Evolutionary conservation across 2,113 vertebrate species (phyloP), one percentile per base, ranked within the genome.

Genomic region (Perccottus glenii): DNA sequence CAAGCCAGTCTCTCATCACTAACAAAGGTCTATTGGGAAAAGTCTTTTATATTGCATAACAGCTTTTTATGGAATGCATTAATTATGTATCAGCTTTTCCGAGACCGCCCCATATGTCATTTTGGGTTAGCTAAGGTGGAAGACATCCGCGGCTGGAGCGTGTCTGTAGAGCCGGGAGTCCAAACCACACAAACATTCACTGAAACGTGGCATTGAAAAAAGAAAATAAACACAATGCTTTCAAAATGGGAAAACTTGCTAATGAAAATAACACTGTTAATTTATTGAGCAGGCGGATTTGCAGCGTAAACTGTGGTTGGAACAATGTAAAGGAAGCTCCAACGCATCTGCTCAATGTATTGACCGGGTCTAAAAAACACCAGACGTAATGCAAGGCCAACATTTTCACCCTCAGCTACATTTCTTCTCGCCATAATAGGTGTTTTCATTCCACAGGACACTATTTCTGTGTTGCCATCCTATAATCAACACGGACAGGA

Each of bases 61-160:
- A 44, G 15, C 58, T 75, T 68, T 66, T n/a, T 52, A 42, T 40
- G 55, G 67, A 74, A 63, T 14, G 12, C 32, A 76, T 77, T 3
- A 82, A 83, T 74, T 80, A 81, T 81, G 57, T 11, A 78, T 80
- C 42, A 60, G 45, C 19, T 70, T 86, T 80, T 80, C 68, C 45
- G 8, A 58, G 45, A 55, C 56, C 15, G 16, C 49, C 46, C 67
- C 56, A 67, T 43, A 14, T 81, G 70, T 79, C 66, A 67, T 83
- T 81, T 82, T 77, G 46, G 82, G 80, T 87, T 69, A 78, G 80
- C 78, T 44, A 64, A 79, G 75, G 78, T 77, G 76, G 78, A 87
- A 81, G 53, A 40, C 73, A 67, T 71, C 60, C 60, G 69, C 77
- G 57, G 48, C 68, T 75, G 80, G 57, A 81, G 69, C 72, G 12